Conservation (phyloP, 2,113 vertebrate genomes). For the Calyptommatus sinebrachiatus region DNA sequence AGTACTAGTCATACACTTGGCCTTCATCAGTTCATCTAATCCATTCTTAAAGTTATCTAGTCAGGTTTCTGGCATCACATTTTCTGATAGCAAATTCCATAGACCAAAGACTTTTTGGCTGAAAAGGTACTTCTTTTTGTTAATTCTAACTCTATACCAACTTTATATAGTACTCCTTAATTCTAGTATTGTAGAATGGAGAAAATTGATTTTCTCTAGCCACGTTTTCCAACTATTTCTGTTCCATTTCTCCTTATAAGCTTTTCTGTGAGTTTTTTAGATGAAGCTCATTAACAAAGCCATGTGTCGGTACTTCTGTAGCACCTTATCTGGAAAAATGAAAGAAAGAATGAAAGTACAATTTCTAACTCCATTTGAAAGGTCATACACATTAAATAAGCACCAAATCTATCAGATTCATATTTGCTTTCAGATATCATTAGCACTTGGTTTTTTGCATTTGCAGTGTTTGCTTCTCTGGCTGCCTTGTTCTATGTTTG, state of each 20-base stretch:
- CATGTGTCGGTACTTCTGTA: constrained; percentile 40
- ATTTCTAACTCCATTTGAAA: constrained; percentile 44
- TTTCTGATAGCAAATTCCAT: too few species aligned
- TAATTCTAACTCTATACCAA: too few species aligned
- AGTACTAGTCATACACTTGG: too few species aligned
- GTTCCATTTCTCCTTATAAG: neutral
- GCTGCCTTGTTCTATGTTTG: constrained; percentile 16
- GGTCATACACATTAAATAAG: constrained; percentile 44
- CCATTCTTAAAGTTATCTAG: too few species aligned
- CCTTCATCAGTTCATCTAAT: too few species aligned
- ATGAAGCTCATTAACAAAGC: constrained; percentile 49
- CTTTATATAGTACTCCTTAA: too few species aligned
- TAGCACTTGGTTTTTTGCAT: constrained; percentile 42
- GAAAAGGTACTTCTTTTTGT: too few species aligned
- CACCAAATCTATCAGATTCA: constrained; percentile 21
- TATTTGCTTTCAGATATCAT: constrained; percentile 57
- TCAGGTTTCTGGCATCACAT: too few species aligned
- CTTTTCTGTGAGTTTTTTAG: constrained; percentile 18
- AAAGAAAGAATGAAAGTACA: constrained; percentile 22
- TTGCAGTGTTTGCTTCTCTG: constrained; percentile 50
- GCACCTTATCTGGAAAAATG: constrained; percentile 48
- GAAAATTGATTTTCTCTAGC: too few species aligned
- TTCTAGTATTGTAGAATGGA: too few species aligned
- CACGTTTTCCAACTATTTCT: neutral
- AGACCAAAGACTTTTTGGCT: too few species aligned